Evolutionary conservation across 2,113 vertebrate species (phyloP), one percentile per base, ranked within the genome.

Genomic region (Plecotus auritus): DNA sequence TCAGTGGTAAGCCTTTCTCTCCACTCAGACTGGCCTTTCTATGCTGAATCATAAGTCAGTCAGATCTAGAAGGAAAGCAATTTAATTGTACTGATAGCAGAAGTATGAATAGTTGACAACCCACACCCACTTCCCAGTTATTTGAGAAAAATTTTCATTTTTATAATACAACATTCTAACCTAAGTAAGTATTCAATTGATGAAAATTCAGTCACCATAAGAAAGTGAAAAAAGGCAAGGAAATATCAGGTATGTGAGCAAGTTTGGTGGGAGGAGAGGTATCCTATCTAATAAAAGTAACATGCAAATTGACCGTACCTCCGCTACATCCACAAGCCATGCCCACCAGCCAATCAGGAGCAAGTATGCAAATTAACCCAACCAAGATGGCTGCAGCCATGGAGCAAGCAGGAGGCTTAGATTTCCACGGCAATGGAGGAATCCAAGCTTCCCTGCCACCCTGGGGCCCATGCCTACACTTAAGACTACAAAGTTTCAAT

Each of bases 101-200:
- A 93, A 51, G 12, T 84, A 40, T 74, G 49, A 91, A 86, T 82
- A 78, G 74, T n/a, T 94, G 47, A 78, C 70, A 95, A 92, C 11
- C 16, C 28, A 54, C 42, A 85, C 7, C 10, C 3, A 66, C 32
- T 67, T 82, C 42, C 49, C 91, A 85, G 80, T n/a, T 72, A 47
- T 92, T 84, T 35, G 18, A 95, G 61, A 87, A 93, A 90, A 87
- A 69, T 45, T 82, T 72, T 5, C 12, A 47, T 73, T 93, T 93
- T 96, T 78, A 95, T 67, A 95, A 73, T 87, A 81, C 49, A 18
- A 61, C n/a, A 78, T 17, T 67, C 67, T 73, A 66, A 86, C 16
- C 16, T 32, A 59, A 80, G 42, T 64, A 88, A 93, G 70, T 77
- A 92, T 69, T 95, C 47, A 94, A 4, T 56, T 89, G 32, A 11